Base-by-base conservation (phyloP, 2,797 vertebrate species). In the Discoglossus pictus region DNA sequence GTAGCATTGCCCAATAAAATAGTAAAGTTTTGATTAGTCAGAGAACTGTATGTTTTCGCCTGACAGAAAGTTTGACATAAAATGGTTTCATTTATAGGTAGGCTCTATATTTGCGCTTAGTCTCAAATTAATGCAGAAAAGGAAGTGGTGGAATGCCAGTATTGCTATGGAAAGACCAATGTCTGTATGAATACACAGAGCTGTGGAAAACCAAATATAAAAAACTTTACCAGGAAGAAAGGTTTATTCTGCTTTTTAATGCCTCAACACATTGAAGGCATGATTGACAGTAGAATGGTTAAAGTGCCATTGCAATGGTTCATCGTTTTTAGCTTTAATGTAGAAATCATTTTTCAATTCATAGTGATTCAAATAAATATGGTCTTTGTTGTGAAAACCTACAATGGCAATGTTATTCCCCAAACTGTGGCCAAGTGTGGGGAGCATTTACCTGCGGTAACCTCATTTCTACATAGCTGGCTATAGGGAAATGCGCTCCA, bases 71-170 rank as follows among this genome's bases (percentile, higher is more conserved):
- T 75, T 76, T 48, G 66, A 63, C 40, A 79, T 75, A 71, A 82
- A 81, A 76, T 71, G 73, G 61, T 43, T 55, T 74, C 50, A 18
- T 81, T 86, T 80, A 76, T 55, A 79, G 78, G 78, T 74, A 75
- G 73, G 76, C 60, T 74, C 61, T 62, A 47, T 87, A 82, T 89
- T 89, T 88, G 83, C 82, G 81, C 75, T 82, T 50, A 72, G 86
- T 89, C 87, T 89, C 82, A 80, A 89, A 89, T 89, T 88, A 86
- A 89, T 89, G 83, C 86, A 86, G 83, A 50, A 69, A 40, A 82
- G 77, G 79, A 84, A 83, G 81, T 74, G 73, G 82, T 79, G 42
- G 77, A 81, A 76, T 77, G 73, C 77, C 80, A 59, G n/a, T 74
- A 73, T 60, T 79, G 74, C 74, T 68, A 75, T 39, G 35, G 66